Conservation (phyloP, 2,888 invertebrate genomes). For the Poecilus cupreus region DNA sequence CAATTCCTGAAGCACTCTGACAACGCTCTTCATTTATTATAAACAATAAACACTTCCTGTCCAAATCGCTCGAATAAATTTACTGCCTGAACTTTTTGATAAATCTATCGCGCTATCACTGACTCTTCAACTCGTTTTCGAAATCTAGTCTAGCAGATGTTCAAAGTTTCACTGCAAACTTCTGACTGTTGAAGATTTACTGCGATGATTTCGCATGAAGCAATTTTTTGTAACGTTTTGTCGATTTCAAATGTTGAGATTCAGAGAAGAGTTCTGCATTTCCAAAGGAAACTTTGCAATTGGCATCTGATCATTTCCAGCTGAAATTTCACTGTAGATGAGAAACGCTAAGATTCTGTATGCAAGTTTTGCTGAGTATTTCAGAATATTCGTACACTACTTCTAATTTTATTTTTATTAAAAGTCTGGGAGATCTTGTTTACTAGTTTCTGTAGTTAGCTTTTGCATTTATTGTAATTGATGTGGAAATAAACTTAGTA, state of each 20-base stretch:
- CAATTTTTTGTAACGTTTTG: slow-evolving; percentile 5
- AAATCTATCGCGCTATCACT: not conserved
- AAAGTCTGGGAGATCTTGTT: not conserved
- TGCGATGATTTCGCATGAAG: not conserved
- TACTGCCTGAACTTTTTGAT: not conserved
- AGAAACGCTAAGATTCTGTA: not conserved
- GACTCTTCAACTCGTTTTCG: not conserved
- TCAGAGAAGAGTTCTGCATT: not conserved
- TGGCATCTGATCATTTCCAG: slow-evolving; percentile 26
- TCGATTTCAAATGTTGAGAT: not conserved
- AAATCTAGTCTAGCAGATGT: slow-evolving; percentile 15
- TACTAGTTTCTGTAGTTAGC: no score
- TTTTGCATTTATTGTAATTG: no score
- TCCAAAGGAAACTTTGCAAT: slow-evolving; percentile 5
- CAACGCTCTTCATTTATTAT: not conserved
- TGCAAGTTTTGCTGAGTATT: not conserved
- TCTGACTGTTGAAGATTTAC: not conserved
- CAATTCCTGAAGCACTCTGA: not conserved
- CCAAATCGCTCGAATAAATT: not conserved
- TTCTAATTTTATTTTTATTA: not conserved
- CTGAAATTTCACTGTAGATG: not conserved
- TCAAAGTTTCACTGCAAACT: not conserved
- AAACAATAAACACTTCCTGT: not conserved
- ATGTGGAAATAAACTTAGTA: no score
- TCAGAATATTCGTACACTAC: not conserved